These are phyloP conservation scores for Fregetta grallaria DNA, from an alignment of 2,113 vertebrate species.

Conservation along the genomic window DNA sequence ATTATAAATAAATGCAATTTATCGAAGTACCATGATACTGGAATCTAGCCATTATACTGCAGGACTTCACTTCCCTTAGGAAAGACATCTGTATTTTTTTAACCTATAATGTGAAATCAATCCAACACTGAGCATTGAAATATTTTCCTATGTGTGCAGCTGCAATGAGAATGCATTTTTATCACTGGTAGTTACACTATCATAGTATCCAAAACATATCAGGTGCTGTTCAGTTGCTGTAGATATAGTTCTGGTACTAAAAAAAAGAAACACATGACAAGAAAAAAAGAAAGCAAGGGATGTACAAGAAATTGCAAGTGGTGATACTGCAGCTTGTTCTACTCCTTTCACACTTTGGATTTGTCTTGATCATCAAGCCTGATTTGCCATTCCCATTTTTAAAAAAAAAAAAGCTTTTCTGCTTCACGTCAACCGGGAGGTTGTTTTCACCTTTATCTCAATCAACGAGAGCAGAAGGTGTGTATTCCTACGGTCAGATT, in stretches of 20 bases:
- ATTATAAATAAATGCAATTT: background rate
- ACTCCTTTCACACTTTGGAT: background rate
- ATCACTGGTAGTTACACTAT: background rate
- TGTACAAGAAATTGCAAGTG: background rate
- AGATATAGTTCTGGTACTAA: background rate
- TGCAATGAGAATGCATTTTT: background rate
- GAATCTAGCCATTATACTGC: background rate
- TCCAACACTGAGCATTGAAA: background rate
- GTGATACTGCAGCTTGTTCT: background rate
- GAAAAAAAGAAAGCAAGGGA: background rate
- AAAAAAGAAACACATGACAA: background rate
- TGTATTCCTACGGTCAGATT: background rate
- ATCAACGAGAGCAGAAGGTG: rapidly evolving
- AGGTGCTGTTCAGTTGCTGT: background rate
- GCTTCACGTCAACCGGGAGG: background rate
- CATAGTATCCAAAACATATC: background rate
- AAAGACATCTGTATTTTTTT: background rate
- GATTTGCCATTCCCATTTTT: background rate
- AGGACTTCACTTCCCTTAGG: background rate
- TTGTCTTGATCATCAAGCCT: background rate
- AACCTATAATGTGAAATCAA: background rate
- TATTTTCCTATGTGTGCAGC: background rate
- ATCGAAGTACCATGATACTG: background rate
- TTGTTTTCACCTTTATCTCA: background rate
- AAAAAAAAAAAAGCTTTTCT: background rate